Evolutionary conservation across 1,140 invertebrate genomes (phyloP).

Genomic region (Triops longicaudatus): DNA sequence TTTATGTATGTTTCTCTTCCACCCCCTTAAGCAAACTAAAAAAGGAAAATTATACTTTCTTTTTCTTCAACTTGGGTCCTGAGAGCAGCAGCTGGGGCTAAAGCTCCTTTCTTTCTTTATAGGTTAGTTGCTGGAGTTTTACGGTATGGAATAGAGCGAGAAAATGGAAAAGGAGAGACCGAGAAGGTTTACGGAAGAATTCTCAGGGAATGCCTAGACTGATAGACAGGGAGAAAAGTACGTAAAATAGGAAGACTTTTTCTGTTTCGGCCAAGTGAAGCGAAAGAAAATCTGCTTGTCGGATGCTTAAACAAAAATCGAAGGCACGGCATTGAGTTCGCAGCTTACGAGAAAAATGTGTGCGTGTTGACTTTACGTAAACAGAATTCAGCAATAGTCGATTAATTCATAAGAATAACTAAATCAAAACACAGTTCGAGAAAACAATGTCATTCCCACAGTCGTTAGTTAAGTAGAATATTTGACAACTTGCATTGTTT

Average conservation of each 20-base stretch:
- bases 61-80: not conserved
- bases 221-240: not conserved
- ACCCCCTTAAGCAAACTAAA: not conserved
- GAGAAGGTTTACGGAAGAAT: not conserved
- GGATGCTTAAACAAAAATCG: not conserved
- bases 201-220: not conserved
- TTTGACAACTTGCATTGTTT: too few species aligned
- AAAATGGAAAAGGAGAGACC: not conserved
- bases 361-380: too few species aligned
- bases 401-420: too few species aligned
- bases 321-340: too few species aligned
- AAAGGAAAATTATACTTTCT: not conserved
- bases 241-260: not conserved
- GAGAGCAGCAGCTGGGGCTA: not conserved
- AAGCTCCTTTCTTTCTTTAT: not conserved
- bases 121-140: not conserved
- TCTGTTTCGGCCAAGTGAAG: not conserved
- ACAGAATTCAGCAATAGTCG: too few species aligned
- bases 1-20: not conserved
- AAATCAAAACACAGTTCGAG: too few species aligned
- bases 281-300: not conserved
- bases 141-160: not conserved
- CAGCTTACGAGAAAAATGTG: too few species aligned
- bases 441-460: too few species aligned
- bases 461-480: too few species aligned